A percentile compares a stretch with the other conserved stretches of the same genome.
phyloP scores from a whole-genome alignment of 2,113 vertebrate species.

The Penelope pileata region DNA sequence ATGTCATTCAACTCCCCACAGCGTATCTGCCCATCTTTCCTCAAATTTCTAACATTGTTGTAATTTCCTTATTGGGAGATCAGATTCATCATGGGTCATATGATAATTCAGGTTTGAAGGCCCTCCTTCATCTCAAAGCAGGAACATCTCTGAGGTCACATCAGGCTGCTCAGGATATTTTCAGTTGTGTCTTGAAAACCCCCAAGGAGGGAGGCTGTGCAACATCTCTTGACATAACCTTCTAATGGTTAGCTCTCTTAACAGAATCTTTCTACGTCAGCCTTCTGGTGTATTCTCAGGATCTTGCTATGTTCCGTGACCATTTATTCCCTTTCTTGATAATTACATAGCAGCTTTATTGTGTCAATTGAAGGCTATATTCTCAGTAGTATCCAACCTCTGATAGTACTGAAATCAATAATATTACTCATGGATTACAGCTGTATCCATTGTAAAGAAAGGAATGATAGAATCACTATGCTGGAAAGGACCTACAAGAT shows the following conservation, averaged over 20 bases:
- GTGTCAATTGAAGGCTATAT: background rate
- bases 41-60: background rate
- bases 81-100: fast-evolving
- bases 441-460: background rate
- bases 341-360: background rate
- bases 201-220: too few species aligned
- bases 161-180: background rate
- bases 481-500: too few species aligned
- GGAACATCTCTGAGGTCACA: background rate
- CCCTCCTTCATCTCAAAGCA: background rate
- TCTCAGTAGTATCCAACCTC: background rate
- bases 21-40: background rate
- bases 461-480: too few species aligned
- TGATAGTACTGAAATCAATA: background rate
- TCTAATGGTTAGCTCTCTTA: background rate
- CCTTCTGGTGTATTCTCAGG: background rate
- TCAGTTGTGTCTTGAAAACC: background rate
- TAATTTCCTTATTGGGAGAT: background rate
- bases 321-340: background rate
- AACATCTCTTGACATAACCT: background rate
- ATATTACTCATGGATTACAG: background rate
- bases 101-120: background rate
- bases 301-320: background rate
- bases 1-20: background rate
- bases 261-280: background rate